These are phyloP conservation scores for Zoanthus sociatus DNA, from an alignment of 92 coral and sea anemone genomes.

Conservation along the genomic window DNA sequence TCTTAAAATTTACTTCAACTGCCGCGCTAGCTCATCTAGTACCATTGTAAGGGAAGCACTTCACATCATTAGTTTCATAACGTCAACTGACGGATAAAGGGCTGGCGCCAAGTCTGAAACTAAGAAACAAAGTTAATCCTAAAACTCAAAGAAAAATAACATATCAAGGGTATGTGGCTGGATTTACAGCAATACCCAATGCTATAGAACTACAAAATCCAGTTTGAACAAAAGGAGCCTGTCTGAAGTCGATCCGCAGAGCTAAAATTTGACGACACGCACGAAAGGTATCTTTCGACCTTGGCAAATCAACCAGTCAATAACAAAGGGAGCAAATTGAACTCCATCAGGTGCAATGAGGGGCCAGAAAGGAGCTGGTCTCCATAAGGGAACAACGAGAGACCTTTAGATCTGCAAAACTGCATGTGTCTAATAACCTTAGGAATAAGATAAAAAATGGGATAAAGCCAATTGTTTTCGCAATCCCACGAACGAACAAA, in stretches of 20 bases:
- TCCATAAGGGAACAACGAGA: constrained; percentile 40
- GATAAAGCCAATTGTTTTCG: constrained; percentile 61
- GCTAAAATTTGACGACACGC: constrained; percentile 42
- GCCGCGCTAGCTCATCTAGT: too few species aligned
- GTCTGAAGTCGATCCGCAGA: constrained; percentile 34
- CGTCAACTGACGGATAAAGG: background rate
- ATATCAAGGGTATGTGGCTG: background rate
- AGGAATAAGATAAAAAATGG: constrained; percentile 22
- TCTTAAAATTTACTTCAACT: too few species aligned
- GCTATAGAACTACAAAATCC: background rate
- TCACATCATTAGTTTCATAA: background rate
- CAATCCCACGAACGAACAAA: constrained; percentile 47
- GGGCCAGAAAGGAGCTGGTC: constrained; percentile 57
- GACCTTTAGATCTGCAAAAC: background rate
- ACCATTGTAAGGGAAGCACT: background rate
- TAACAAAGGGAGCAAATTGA: constrained; percentile 31
- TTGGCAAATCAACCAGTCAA: constrained; percentile 39
- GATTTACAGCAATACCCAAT: background rate
- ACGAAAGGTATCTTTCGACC: constrained; percentile 21
- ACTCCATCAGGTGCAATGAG: constrained; percentile 45
- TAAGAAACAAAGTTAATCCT: too few species aligned
- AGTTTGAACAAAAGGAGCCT: constrained; percentile 3
- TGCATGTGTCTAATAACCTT: background rate
- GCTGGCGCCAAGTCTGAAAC: background rate
- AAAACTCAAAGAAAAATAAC: background rate